phyloP scores from a whole-genome alignment of 1,140 invertebrate genomes.

The Diachasmimorpha longicaudata region DNA sequence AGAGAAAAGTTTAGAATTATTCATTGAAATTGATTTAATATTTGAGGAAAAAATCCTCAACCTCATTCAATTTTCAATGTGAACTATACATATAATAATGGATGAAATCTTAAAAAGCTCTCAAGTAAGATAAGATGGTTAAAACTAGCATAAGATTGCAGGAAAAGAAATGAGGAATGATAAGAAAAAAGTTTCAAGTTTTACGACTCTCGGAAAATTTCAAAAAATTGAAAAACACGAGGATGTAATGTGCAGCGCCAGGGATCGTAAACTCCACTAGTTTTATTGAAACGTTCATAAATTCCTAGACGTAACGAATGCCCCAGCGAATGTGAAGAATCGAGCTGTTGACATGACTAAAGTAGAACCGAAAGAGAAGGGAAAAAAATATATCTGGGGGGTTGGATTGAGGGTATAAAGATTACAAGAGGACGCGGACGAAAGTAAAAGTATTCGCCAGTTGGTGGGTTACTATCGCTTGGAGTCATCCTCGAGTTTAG shows the following conservation, averaged over 20 bases:
- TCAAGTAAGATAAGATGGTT: neutral
- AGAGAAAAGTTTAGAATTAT: no score
- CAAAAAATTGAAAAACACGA: neutral
- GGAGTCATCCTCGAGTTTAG: neutral
- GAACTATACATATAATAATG: no score
- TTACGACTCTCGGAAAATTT: neutral
- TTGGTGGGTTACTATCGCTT: neutral
- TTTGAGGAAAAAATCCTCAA: no score
- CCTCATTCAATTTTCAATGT: no score
- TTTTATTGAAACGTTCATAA: neutral
- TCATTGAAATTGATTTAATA: no score
- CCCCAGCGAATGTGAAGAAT: neutral
- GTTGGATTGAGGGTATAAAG: neutral
- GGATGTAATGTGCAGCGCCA: neutral
- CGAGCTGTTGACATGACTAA: neutral
- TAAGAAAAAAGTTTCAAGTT: neutral
- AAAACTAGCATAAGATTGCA: neutral
- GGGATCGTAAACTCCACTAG: neutral
- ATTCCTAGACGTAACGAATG: neutral
- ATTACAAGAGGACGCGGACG: neutral
- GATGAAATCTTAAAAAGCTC: no score
- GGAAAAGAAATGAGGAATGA: neutral
- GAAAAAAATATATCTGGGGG: neutral
- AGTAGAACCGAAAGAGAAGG: neutral
- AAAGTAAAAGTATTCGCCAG: conserved; percentile 4